These are phyloP conservation scores for Xanthorhoe designata DNA, from an alignment of 2,888 invertebrate genomes.

Conservation along the genomic window DNA sequence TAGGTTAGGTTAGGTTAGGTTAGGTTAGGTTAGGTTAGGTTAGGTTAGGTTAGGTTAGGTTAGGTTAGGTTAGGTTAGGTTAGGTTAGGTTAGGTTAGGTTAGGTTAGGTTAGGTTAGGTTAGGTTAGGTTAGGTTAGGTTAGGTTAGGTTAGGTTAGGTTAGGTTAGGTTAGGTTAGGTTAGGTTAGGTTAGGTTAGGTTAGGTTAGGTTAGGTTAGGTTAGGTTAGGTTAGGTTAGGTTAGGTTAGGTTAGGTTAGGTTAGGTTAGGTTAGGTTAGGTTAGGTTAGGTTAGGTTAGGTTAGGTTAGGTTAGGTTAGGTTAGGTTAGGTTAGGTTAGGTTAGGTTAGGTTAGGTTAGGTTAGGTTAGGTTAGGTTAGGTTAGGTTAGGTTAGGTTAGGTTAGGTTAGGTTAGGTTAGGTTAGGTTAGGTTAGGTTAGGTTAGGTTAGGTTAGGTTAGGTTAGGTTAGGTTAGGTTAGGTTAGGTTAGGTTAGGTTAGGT, in stretches of 20 bases:
- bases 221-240: conserved; percentile 34
- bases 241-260: conserved; percentile 30
- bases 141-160: conserved; percentile 37
- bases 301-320: conserved; percentile 39
- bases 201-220: conserved; percentile 37
- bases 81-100: conserved; percentile 40
- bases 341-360: conserved; percentile 40
- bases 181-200: conserved; percentile 34
- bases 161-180: conserved; percentile 28
- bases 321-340: conserved; percentile 41
- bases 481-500: conserved; percentile 43
- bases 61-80: conserved; percentile 39
- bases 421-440: conserved; percentile 43
- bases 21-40: conserved; percentile 40
- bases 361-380: conserved; percentile 43
- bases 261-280: conserved; percentile 38
- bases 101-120: conserved; percentile 40
- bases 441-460: conserved; percentile 42
- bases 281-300: conserved; percentile 41
- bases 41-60: conserved; percentile 38
- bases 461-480: conserved; percentile 40
- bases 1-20: conserved; percentile 41
- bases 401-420: conserved; percentile 42
- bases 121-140: conserved; percentile 32
- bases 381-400: conserved; percentile 41